Evolutionary conservation across 2,888 invertebrate genomes (phyloP), one percentile per base, ranked within the genome.

Genomic region (Dolomedes plantarius): DNA sequence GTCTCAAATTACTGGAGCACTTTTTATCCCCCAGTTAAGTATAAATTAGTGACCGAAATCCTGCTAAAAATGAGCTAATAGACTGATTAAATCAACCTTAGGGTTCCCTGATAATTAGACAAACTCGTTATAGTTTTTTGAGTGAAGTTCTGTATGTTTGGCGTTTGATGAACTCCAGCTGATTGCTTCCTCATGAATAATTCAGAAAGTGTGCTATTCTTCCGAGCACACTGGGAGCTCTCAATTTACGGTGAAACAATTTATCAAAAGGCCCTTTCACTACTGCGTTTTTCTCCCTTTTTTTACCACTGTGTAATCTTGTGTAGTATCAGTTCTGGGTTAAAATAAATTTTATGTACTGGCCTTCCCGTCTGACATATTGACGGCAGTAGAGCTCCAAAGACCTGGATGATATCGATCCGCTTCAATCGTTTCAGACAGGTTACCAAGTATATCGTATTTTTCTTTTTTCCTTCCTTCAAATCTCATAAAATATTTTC

Each of bases 201-300:
- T 83, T 29, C 67, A 83, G 19, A 71, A 46, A n/a, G 36, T 62
- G 56, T 41, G 56, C 46, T 68, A n/a, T 31, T 36, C 27, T 46
- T 19, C 19, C 19, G 56, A 71, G 75, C 82, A 75, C 81, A 41
- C 69, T 69, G 76, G 71, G 76, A 75, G 68, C 82, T 82, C 76
- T 75, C 82, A 76, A 82, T 82, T 82, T 76, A 75, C 62, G 71
- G 69, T 76, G 46, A 76, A 82, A 76, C 71, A 82, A 82, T 82
- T 82, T 82, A 82, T 82, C 82, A 82, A n/a, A n/a, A n/a, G n/a
- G n/a, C n/a, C n/a, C n/a, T n/a, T n/a, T n/a, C 73, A 28, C 56
- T 36, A 32, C 65, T 50, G 23, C 50, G 67, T 68, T 67, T 16
- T 32, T 36, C 39, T 39, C 68, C 19, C 68, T 31, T 32, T 64